These are phyloP conservation scores for Stegostoma tigrinum DNA, from an alignment of 2,113 vertebrate species.

Conservation along the genomic window DNA sequence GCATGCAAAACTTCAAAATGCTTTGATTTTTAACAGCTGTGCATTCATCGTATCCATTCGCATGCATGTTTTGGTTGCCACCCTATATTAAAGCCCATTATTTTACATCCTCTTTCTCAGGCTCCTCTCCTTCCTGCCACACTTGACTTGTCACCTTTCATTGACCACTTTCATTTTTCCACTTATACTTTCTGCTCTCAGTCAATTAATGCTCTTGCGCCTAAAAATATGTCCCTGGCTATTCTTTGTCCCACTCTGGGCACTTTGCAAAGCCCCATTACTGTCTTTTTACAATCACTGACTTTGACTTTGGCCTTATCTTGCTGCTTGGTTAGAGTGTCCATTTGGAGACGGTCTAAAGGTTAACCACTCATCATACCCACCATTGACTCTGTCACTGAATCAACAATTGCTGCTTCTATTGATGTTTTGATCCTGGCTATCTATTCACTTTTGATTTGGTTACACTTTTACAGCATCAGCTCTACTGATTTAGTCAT, in stretches of 20 bases:
- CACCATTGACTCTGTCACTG: not conserved
- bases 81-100: not conserved
- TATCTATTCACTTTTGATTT: not conserved
- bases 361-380: not conserved
- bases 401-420: not conserved
- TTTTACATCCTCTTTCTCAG: not conserved
- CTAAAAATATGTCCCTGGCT: not conserved
- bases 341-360: too few species aligned
- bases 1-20: not conserved
- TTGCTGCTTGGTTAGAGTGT: not conserved
- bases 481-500: not conserved
- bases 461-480: not conserved
- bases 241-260: not conserved
- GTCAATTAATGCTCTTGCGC: not conserved
- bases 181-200: not conserved
- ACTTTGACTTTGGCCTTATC: not conserved
- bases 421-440: not conserved
- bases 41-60: not conserved
- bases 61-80: not conserved
- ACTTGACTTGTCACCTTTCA: not conserved
- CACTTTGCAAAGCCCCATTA: not conserved
- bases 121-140: not conserved
- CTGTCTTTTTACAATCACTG: not conserved
- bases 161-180: not conserved
- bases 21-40: not conserved